Conservation (phyloP, 2,113 vertebrate species). For the human (Homo sapiens) region GRCh38 chr7:54426001-54426500, state of each 20-base stretch:
- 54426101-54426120: not conserved
- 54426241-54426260: not conserved
- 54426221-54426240: not conserved
- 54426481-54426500: not conserved
- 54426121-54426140: not conserved
- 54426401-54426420: not conserved
- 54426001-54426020: not conserved
- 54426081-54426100: not conserved
- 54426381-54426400: not conserved
- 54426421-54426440: not conserved
- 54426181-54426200: not conserved
- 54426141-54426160: not conserved
- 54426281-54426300: not conserved
- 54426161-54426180: not conserved
- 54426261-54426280: not conserved
- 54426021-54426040: slow-evolving; percentile 10
- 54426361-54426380: not conserved
- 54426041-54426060: slow-evolving; percentile 21
- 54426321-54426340: not conserved
- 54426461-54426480: not conserved
- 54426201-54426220: not conserved
- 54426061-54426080: not conserved
- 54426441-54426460: not conserved
- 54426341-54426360: not conserved
- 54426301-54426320: not conserved